Evolutionary conservation across 2,113 vertebrate species (phyloP).

Genomic region (Halcyon malimbica): DNA sequence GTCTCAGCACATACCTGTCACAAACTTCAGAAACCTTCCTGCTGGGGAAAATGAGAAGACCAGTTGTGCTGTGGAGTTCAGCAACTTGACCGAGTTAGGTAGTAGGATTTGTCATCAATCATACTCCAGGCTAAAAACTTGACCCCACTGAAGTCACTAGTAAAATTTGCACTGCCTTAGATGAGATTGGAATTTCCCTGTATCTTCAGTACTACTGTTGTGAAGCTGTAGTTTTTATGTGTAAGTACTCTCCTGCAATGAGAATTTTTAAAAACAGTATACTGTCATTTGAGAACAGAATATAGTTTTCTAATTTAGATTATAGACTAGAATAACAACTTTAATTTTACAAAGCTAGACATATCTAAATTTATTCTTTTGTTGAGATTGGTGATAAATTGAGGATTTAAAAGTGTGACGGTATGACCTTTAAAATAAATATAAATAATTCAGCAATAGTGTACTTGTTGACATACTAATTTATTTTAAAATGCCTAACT

Average conservation of each 20-base stretch:
- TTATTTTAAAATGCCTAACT: background rate
- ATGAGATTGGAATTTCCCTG: background rate
- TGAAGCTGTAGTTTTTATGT: background rate
- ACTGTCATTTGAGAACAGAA: background rate
- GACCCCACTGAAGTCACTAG: background rate
- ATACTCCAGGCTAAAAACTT: background rate
- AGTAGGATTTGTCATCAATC: background rate
- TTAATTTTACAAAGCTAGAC: background rate
- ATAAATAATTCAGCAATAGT: background rate
- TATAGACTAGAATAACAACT: background rate
- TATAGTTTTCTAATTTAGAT: background rate
- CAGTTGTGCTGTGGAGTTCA: accelerated
- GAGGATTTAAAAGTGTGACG: background rate
- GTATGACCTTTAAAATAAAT: background rate
- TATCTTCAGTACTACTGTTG: background rate
- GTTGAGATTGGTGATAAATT: background rate
- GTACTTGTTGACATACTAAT: background rate
- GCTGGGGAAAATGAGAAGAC: background rate
- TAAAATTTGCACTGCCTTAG: background rate
- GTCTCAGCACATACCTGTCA: accelerated
- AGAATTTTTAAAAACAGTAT: background rate
- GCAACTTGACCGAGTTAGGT: background rate
- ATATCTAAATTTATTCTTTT: background rate
- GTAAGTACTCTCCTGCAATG: background rate
- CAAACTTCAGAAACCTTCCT: background rate